Base-by-base conservation (phyloP, 1,140 invertebrate species). In the Lepeophtheirus salmonis region DNA sequence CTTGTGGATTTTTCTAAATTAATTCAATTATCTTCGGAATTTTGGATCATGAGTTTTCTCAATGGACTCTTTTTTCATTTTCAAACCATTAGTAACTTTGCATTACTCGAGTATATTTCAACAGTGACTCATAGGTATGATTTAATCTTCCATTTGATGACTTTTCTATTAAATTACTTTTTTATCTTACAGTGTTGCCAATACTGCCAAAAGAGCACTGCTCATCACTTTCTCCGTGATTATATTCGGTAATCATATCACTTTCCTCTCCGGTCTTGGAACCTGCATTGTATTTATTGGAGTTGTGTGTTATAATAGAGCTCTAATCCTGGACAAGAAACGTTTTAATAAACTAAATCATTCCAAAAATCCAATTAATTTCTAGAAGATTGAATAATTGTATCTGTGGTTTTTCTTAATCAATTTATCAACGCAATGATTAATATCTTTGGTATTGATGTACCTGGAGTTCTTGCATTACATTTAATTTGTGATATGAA, bases 41-140 rank as follows among this genome's bases (percentile, higher is more conserved):
- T 83, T 61, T 69, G 84, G 4, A 68, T 76, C 24, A 77, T 77
- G 41, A 80, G 83, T 67, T 68, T 84, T 22, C 68, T 87, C 1
- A 86, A 86, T 72, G 85, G 85, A 57, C 67, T 86, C 3, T 86
- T 84, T 69, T 89, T 87, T 70, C 86, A 89, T 70, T 84, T 83
- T 68, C 86, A 88, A 78, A 86, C 83, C 70, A 84, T 88, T 66
- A 83, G 83, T 58, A 85, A 84, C 10, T 88, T 87, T 72, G 83
- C 83, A 51, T 76, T 88, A 54, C 85, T 89, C 80, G 82, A 83
- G 67, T 86, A 84, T 67, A 85, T 88, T 67, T 85, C 81, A 72
- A 84, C 85, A 41, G 83, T 88, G 13, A 87, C 85, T 26, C 84
- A 89, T 67, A 87, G 84, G 84, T 87, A 73, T 64, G 24, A 57